phyloP scores from a whole-genome alignment of 1,140 invertebrate genomes.

The Schlechtendalia chinensis region DNA sequence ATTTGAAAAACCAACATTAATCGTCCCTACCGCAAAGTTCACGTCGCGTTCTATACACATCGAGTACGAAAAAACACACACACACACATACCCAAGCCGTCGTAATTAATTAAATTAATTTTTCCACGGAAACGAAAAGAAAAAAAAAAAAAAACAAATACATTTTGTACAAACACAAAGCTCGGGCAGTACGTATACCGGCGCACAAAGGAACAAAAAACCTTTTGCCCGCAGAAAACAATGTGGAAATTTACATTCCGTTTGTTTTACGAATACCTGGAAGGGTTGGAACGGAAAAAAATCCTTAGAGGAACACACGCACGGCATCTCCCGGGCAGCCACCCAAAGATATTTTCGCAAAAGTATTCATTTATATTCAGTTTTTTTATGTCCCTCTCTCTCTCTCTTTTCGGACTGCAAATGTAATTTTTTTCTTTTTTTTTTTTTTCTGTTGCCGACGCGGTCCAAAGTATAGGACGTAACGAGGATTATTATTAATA shows the following conservation, averaged over 20 bases:
- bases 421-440: constrained; percentile 43
- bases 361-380: constrained; percentile 48
- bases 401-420: constrained; percentile 38
- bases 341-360: constrained; percentile 30
- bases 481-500: constrained; percentile 43
- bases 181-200: constrained; percentile 26
- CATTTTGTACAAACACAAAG: constrained; percentile 47
- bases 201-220: constrained; percentile 44
- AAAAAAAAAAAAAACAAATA: constrained; percentile 41
- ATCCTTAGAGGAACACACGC: constrained; percentile 38
- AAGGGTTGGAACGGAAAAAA: constrained; percentile 35
- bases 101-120: constrained; percentile 50
- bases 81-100: constrained; percentile 4
- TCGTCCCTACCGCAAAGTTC: constrained; percentile 25
- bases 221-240: constrained; percentile 46
- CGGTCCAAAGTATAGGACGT: constrained; percentile 11
- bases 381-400: background rate
- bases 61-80: background rate
- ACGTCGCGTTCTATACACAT: background rate
- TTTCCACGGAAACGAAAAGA: constrained; percentile 39
- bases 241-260: constrained; percentile 49
- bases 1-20: constrained; percentile 44
- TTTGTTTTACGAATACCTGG: constrained; percentile 44
- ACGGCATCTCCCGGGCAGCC: constrained; percentile 17
- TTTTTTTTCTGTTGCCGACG: constrained; percentile 21